These are phyloP conservation scores for Nasonovia ribisnigri DNA, from an alignment of 2,888 invertebrate genomes.

Conservation along the genomic window DNA sequence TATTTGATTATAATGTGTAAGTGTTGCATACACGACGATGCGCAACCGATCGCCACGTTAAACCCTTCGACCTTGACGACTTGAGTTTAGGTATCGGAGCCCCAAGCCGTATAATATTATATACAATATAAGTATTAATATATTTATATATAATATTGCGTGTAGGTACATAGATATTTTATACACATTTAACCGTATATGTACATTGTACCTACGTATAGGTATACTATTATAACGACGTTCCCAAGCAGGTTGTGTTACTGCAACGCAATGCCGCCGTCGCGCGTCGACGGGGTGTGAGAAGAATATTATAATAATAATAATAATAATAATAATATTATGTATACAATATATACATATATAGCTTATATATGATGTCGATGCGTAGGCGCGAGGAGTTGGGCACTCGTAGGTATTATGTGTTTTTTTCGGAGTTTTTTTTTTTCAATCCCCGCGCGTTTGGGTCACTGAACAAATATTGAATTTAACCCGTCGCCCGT, in stretches of 20 bases:
- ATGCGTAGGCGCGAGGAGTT: background rate
- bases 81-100: background rate
- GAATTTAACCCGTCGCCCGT: constrained; percentile 60
- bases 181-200: too few relatives aligned
- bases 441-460: background rate
- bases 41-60: background rate
- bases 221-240: background rate
- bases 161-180: background rate
- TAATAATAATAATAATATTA: too few relatives aligned
- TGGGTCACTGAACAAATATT: constrained; percentile 58
- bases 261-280: background rate
- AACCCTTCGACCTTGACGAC: background rate
- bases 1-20: background rate
- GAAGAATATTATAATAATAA: constrained; percentile 9
- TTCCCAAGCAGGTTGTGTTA: constrained; percentile 10
- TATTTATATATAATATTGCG: background rate
- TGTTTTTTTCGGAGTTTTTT: background rate
- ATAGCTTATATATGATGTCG: background rate
- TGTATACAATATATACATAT: background rate
- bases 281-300: background rate
- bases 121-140: background rate
- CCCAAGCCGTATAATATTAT: background rate
- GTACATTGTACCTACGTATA: background rate
- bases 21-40: background rate
- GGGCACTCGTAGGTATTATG: background rate